Evolutionary conservation across 2,113 vertebrate genomes (phyloP).

Genomic region (Pholis gunnellus): DNA sequence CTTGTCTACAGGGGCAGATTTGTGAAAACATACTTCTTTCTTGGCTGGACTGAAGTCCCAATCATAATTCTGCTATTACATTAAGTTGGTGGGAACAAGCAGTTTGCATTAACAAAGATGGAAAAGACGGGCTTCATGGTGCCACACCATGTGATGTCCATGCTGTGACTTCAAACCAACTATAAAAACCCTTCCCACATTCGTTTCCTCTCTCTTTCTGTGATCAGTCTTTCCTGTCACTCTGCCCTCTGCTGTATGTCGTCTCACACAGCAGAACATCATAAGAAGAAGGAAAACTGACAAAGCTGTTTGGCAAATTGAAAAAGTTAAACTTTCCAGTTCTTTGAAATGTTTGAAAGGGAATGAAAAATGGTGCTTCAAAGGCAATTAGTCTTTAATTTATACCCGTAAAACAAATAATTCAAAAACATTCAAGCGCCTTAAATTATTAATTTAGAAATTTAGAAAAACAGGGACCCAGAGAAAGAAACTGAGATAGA

Average conservation of each 20-base stretch:
- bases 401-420: constrained; percentile 50
- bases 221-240: constrained; percentile 9
- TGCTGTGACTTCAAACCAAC: constrained; percentile 27
- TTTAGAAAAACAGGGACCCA: constrained; percentile 36
- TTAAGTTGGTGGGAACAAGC: constrained; percentile 28
- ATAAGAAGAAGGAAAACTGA: constrained; percentile 15
- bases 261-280: not conserved
- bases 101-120: constrained; percentile 36
- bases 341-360: constrained; percentile 42
- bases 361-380: constrained; percentile 49
- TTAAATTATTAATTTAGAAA: constrained; percentile 66
- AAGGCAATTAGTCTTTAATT: constrained; percentile 56
- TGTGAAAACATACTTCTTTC: constrained; percentile 1
- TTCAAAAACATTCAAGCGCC: constrained; percentile 52
- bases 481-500: constrained; percentile 38
- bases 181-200: constrained; percentile 10
- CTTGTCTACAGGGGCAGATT: not conserved
- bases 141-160: constrained; percentile 20
- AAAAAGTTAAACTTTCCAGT: constrained; percentile 35
- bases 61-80: constrained; percentile 35
- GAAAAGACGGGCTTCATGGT: constrained; percentile 33
- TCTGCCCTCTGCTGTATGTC: not conserved
- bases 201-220: constrained; percentile 24
- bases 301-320: constrained; percentile 16
- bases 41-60: constrained; percentile 7